phyloP scores from a whole-genome alignment of 1,140 invertebrate genomes.

The Drosophila ohnishii region DNA sequence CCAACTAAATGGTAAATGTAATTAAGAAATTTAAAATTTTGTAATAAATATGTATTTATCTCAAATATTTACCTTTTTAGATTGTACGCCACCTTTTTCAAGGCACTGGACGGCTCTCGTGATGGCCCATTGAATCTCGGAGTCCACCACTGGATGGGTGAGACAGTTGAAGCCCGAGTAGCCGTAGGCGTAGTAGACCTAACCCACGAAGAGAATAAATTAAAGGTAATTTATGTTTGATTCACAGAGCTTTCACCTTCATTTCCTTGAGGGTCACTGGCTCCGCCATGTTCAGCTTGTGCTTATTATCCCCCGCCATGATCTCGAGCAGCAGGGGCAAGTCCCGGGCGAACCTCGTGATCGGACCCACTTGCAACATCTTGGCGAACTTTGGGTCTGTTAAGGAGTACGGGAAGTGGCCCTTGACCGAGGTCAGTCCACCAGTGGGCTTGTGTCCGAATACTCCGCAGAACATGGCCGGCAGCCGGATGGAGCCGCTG shows the following conservation, averaged over 20 bases:
- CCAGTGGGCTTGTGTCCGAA: slow-evolving; percentile 93
- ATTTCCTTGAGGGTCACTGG: slow-evolving; percentile 86
- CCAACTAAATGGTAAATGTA: slow-evolving; percentile 28
- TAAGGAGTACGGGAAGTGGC: slow-evolving; percentile 85
- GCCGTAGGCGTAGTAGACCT: slow-evolving; percentile 85
- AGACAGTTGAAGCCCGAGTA: slow-evolving; percentile 88
- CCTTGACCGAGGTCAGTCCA: slow-evolving; percentile 85
- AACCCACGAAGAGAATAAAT: slow-evolving; percentile 39
- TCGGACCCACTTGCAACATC: slow-evolving; percentile 88
- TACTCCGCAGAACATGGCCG: slow-evolving; percentile 92
- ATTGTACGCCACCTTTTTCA: slow-evolving; percentile 41
- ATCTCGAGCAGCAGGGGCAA: slow-evolving; percentile 88
- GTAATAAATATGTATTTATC: neutral
- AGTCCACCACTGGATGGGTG: slow-evolving; percentile 84
- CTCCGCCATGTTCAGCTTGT: slow-evolving; percentile 83
- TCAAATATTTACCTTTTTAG: slow-evolving; percentile 61
- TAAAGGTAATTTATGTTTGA: neutral
- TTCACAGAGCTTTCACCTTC: slow-evolving; percentile 76
- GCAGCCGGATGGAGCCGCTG: slow-evolving; percentile 94
- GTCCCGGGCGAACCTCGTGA: slow-evolving; percentile 91
- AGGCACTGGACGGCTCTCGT: slow-evolving; percentile 59
- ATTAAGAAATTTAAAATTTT: neutral
- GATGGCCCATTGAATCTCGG: slow-evolving; percentile 58
- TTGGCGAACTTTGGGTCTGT: slow-evolving; percentile 45
- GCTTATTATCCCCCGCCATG: slow-evolving; percentile 84